Evolutionary conservation across 1,140 invertebrate genomes (phyloP).

Genomic region (Nephila pilipes): DNA sequence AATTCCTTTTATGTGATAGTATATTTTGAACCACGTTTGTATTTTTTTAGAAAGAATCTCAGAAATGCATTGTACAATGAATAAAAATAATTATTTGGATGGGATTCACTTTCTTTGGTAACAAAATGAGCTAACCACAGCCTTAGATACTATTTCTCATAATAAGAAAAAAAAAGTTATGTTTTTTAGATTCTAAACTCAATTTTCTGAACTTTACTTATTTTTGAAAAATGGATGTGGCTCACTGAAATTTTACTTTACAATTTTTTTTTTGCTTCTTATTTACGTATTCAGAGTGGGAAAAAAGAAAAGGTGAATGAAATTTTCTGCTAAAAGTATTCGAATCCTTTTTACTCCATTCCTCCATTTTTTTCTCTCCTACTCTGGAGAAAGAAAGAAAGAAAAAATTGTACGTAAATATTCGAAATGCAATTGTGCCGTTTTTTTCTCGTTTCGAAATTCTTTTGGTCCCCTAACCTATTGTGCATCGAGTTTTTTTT

Average conservation of each 20-base stretch:
- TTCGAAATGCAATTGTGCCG: slow-evolving; percentile 66
- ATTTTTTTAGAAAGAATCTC: too few relatives aligned
- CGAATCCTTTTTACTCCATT: slow-evolving; percentile 15
- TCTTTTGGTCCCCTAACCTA: slow-evolving; percentile 15
- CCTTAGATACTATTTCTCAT: neutral
- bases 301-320: slow-evolving; percentile 39
- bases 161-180: neutral
- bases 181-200: slow-evolving; percentile 23
- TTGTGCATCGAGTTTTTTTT: slow-evolving; percentile 38
- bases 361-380: slow-evolving; percentile 19
- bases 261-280: slow-evolving; percentile 17
- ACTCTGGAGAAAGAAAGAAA: neutral
- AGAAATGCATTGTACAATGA: neutral
- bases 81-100: neutral
- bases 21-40: too few relatives aligned
- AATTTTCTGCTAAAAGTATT: slow-evolving; percentile 60
- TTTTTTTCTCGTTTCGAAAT: slow-evolving; percentile 16
- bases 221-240: slow-evolving; percentile 23
- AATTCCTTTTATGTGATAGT: too few relatives aligned
- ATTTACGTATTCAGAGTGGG: slow-evolving; percentile 36
- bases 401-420: slow-evolving; percentile 39
- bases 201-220: neutral
- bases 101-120: neutral
- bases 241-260: slow-evolving; percentile 31
- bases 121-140: neutral